Conservation (phyloP, 2,888 invertebrate genomes). For the Uloborus plumipes region DNA sequence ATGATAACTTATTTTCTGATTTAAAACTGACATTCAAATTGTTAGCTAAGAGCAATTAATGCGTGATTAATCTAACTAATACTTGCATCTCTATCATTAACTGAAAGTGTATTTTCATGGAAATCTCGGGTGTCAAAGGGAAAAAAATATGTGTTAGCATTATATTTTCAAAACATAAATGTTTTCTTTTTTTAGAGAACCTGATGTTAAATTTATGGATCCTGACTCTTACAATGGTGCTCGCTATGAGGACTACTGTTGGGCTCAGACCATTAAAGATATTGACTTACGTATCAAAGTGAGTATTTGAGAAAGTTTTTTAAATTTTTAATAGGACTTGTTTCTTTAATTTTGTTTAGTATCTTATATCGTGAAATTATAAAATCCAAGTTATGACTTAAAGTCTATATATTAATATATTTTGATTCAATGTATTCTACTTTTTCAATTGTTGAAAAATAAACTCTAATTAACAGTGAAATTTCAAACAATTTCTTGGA, state of each 20-base stretch:
- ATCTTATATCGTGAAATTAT: too few species aligned
- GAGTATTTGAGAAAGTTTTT: slow-evolving; percentile 18
- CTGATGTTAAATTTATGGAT: slow-evolving; percentile 65
- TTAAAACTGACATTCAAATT: too few species aligned
- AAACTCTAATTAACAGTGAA: too few species aligned
- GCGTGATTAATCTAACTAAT: too few species aligned
- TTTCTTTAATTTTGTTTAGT: background rate
- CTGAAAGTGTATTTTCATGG: background rate
- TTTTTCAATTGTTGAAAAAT: too few species aligned
- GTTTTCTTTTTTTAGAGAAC: slow-evolving; percentile 22
- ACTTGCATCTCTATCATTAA: background rate
- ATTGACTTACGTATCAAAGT: slow-evolving; percentile 74
- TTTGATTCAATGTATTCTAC: too few species aligned
- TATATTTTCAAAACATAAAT: background rate
- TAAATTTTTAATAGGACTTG: background rate
- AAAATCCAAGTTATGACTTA: too few species aligned
- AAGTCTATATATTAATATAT: too few species aligned
- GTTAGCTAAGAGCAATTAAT: too few species aligned
- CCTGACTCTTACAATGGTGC: slow-evolving; percentile 84
- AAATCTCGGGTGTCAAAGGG: background rate
- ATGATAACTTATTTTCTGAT: too few species aligned
- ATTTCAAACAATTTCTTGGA: too few species aligned
- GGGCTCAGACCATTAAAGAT: slow-evolving; percentile 88
- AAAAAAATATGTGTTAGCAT: too few species aligned
- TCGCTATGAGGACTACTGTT: slow-evolving; percentile 81